These are phyloP conservation scores for Blastobasis lacticolella DNA, from an alignment of 2,888 invertebrate species.

Conservation along the genomic window DNA sequence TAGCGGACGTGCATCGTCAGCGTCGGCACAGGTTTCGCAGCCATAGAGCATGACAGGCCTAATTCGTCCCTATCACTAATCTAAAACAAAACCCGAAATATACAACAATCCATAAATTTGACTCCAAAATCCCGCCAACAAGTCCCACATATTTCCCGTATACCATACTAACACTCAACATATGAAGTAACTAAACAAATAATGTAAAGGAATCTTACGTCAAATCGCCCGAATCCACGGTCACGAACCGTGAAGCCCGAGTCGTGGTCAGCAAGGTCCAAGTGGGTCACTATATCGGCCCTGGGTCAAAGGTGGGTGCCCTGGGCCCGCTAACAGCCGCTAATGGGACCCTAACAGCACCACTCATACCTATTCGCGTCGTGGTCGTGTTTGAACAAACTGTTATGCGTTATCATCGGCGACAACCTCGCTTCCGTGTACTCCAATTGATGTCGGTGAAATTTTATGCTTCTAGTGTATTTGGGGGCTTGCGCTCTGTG, in stretches of 20 bases:
- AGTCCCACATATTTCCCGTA: no score
- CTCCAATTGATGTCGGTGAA: neutral
- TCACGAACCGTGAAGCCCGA: no score
- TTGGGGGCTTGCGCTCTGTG: no score
- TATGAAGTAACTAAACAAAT: neutral
- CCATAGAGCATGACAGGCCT: no score
- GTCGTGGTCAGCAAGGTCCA: conserved; percentile 6
- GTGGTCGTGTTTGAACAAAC: conserved; percentile 36
- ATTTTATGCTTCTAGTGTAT: neutral
- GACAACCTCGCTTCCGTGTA: neutral
- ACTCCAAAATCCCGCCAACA: no score
- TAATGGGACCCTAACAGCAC: conserved; percentile 54
- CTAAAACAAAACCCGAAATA: no score
- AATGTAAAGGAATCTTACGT: neutral
- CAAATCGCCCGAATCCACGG: no score
- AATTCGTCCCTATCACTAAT: no score
- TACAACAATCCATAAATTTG: no score
- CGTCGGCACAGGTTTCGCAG: no score
- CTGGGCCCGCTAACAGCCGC: conserved; percentile 43
- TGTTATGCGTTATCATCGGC: conserved; percentile 33
- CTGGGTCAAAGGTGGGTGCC: conserved; percentile 50
- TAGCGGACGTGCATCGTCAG: no score
- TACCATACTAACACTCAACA: no score
- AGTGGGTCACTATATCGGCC: conserved; percentile 45
- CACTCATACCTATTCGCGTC: conserved; percentile 48